phyloP scores from a whole-genome alignment of 2,797 vertebrate genomes.

The Gallirallus australis region DNA sequence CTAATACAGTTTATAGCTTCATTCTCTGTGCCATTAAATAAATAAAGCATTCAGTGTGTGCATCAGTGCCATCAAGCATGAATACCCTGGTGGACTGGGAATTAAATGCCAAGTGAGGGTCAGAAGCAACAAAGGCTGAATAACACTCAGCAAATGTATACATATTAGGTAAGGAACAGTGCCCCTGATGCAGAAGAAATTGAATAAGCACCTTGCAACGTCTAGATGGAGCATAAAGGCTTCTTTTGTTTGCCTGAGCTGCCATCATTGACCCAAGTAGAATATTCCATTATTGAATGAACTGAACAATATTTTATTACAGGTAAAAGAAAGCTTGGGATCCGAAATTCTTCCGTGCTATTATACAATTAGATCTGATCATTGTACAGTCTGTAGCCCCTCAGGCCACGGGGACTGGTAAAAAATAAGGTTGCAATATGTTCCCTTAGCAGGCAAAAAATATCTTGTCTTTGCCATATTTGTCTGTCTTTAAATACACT shows the following conservation, averaged over 20 bases:
- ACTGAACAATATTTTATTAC: conserved; percentile 81
- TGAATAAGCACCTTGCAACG: conserved; percentile 77
- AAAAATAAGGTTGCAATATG: not conserved
- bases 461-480: not conserved
- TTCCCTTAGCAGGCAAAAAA: not conserved
- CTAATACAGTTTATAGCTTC: conserved; percentile 70
- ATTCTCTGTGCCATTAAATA: conserved; percentile 79
- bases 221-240: conserved; percentile 80
- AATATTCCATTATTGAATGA: conserved; percentile 83
- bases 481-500: not conserved
- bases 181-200: conserved; percentile 82
- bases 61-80: conserved; percentile 83
- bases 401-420: not conserved
- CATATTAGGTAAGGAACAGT: conserved; percentile 83
- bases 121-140: conserved; percentile 85
- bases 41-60: conserved; percentile 84
- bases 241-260: conserved; percentile 81
- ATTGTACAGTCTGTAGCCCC: not conserved
- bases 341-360: conserved; percentile 58
- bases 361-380: conserved; percentile 69
- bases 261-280: conserved; percentile 77
- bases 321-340: conserved; percentile 74
- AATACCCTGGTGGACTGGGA: conserved; percentile 84
- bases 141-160: conserved; percentile 88
- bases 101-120: conserved; percentile 89